Percentiles rank a stretch among this genome's conserved stretches.
phyloP scores from a whole-genome alignment of 2,888 invertebrate genomes.

The Oligia fasciuncula region DNA sequence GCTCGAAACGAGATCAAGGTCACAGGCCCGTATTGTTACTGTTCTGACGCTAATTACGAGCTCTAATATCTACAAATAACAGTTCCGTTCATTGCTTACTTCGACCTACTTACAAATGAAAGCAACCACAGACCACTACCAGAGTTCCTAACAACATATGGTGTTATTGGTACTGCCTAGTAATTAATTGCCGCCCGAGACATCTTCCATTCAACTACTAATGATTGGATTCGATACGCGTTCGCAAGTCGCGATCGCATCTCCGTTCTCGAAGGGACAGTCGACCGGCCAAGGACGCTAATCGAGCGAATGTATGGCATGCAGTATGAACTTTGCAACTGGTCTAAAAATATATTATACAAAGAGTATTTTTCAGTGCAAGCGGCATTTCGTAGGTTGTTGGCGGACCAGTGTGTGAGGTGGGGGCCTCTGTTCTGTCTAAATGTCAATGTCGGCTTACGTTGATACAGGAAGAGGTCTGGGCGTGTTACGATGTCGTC shows the following conservation, averaged over 20 bases:
- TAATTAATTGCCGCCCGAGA: slow-evolving; percentile 43
- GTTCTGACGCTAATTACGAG: slow-evolving; percentile 80
- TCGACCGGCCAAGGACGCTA: slow-evolving; percentile 80
- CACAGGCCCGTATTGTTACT: slow-evolving; percentile 80
- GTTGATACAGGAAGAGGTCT: slow-evolving; percentile 82
- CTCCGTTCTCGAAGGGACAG: slow-evolving; percentile 80
- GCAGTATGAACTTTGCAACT: slow-evolving; percentile 73
- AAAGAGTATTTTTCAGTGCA: slow-evolving; percentile 69
- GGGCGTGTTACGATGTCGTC: slow-evolving; percentile 74
- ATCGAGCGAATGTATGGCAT: slow-evolving; percentile 75
- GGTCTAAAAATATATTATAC: slow-evolving; percentile 70
- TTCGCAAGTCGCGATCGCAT: slow-evolving; percentile 68
- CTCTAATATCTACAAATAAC: slow-evolving; percentile 74
- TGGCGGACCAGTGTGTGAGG: slow-evolving; percentile 68
- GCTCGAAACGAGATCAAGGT: slow-evolving; percentile 84
- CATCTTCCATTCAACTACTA: slow-evolving; percentile 60
- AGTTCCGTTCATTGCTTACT: slow-evolving; percentile 55
- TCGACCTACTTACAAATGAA: slow-evolving; percentile 35
- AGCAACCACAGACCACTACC: slow-evolving; percentile 25
- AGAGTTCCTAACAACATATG: slow-evolving; percentile 27
- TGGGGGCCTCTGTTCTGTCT: slow-evolving; percentile 67
- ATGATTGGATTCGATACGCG: slow-evolving; percentile 64
- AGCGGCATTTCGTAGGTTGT: slow-evolving; percentile 70
- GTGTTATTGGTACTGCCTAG: neutral
- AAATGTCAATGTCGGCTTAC: slow-evolving; percentile 87